Evolutionary conservation across 2,888 invertebrate genomes (phyloP), one percentile per base, ranked within the genome.

Genomic region (Drosophila suboccidentalis): DNA sequence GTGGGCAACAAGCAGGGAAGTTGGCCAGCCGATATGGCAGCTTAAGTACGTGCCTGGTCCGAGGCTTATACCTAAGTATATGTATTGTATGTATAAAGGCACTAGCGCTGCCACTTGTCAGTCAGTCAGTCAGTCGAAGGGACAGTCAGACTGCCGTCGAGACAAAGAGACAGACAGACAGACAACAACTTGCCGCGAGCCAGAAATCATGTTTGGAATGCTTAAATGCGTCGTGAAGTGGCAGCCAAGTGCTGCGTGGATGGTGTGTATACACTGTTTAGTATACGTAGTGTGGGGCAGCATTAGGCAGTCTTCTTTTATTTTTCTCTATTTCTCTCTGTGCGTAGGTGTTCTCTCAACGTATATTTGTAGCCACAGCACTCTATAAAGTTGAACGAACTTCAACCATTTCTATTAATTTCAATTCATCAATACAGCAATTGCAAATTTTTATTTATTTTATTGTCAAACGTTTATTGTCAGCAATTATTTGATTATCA

Each of bases 171-270:
- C 34, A 4, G 51, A 15, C 32, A 29, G 53, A 49, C 58, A 59
- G 59, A 51, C 63, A 61, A 67, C 58, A 70, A 85, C 66, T 85
- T 76, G 85, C 89, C 81, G 75, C 75, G 74, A 71, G 87, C 79
- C 71, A 79, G 71, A 88, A 86, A 82, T 87, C 86, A 84, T 89
- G 86, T 74, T 74, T 78, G 75, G 89, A 86, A 86, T 86, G 70
- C 70, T 71, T 80, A 86, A 86, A 82, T 84, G 70, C 67, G 53
- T 71, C 74, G 66, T 65, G 73, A 63, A 75, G 75, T 44, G 66
- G 63, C 63, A 78, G 78, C 70, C 73, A 68, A 87, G 69, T 68
- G 69, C 41, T 71, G 68, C 50, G 68, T 62, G 62, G 44, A 58
- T 72, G 61, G 36, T 63, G 46, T 61, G 36, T 60, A 22, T 29